Evolutionary conservation across 1,140 invertebrate species (phyloP).

Genomic region (Leptinotarsa texana): DNA sequence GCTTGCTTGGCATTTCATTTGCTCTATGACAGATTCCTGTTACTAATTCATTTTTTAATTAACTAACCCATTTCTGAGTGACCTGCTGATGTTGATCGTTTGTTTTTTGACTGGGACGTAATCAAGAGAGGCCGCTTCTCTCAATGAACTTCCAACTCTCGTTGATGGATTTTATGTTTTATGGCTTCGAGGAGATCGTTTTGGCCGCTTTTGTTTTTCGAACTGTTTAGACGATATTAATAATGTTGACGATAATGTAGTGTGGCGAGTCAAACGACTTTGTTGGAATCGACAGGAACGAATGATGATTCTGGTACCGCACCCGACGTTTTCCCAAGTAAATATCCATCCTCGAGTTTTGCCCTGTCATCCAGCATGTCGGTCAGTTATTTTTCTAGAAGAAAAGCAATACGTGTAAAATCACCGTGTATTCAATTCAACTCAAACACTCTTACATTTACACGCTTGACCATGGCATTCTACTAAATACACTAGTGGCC

Average conservation of each 20-base stretch:
- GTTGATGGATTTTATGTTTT: conserved; percentile 42
- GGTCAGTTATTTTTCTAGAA: too few species aligned
- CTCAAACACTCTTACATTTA: too few species aligned
- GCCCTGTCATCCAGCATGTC: too few species aligned
- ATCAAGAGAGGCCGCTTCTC: conserved; percentile 26
- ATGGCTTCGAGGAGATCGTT: conserved; percentile 31
- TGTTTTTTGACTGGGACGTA: conserved; percentile 22
- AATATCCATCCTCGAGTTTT: too few species aligned
- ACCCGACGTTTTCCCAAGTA: too few species aligned
- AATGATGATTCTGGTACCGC: too few species aligned
- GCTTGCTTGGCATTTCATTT: conserved; percentile 50
- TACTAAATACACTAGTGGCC: too few species aligned
- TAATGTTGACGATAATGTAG: conserved; percentile 25
- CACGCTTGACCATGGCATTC: too few species aligned
- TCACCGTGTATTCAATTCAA: too few species aligned
- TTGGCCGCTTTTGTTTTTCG: conserved; percentile 29
- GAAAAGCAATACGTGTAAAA: too few species aligned
- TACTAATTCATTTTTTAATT: conserved; percentile 54
- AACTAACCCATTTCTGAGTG: conserved; percentile 46
- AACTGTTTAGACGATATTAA: conserved; percentile 26
- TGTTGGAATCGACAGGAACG: too few species aligned
- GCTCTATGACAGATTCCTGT: conserved; percentile 52
- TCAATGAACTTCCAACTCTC: conserved; percentile 38
- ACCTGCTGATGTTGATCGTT: conserved; percentile 36
- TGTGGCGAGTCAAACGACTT: too few species aligned